phyloP scores from a whole-genome alignment of 2,888 invertebrate species.

The Eupithecia pulchellata region DNA sequence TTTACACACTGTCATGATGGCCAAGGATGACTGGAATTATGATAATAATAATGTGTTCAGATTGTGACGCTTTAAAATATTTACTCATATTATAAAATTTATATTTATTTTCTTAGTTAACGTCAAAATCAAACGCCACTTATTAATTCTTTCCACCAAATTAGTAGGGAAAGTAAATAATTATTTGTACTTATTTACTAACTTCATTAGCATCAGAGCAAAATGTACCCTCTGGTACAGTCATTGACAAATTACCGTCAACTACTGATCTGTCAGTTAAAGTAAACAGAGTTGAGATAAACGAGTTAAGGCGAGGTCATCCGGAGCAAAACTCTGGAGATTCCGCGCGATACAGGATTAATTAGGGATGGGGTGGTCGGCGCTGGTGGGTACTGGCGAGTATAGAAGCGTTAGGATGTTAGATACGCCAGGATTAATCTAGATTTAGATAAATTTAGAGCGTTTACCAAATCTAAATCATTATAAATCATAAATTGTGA shows the following conservation, averaged over 20 bases:
- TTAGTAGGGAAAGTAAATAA: neutral
- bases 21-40: too few species aligned
- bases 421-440: neutral
- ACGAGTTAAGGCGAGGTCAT: conserved; percentile 73
- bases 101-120: too few species aligned
- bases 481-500: neutral
- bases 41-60: too few species aligned
- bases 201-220: neutral
- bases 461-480: neutral
- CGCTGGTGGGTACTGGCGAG: conserved; percentile 56
- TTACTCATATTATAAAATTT: too few species aligned
- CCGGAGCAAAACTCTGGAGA: conserved; percentile 68
- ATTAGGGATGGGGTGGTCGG: conserved; percentile 78
- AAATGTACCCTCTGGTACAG: conserved; percentile 13
- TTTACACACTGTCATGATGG: too few species aligned
- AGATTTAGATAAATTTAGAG: neutral
- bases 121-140: neutral
- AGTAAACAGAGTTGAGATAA: conserved; percentile 60
- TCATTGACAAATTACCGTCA: conserved; percentile 26
- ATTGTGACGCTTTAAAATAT: too few species aligned
- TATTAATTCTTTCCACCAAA: neutral
- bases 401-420: conserved; percentile 43
- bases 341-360: conserved; percentile 75
- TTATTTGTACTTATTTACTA: neutral
- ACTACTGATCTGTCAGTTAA: conserved; percentile 39